Base-by-base conservation (phyloP, 1,140 invertebrate genomes). In the Caerostris extrusa region DNA sequence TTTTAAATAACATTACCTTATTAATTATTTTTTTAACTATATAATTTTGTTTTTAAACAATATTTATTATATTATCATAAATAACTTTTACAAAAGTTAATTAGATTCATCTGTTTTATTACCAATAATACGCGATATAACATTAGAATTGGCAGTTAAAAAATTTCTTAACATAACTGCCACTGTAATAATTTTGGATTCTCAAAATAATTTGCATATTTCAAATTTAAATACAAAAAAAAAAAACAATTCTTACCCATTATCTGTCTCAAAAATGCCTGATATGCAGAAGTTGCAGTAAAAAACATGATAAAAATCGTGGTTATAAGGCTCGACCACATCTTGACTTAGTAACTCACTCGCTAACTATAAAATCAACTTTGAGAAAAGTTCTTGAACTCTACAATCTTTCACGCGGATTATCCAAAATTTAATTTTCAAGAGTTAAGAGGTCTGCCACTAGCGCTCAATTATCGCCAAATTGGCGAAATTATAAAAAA, bases 211-310 rank as follows among this genome's bases (percentile, higher is more conserved):
- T 34, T 34, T 34, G 2, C 34, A 34, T 34, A 34, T 34, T 34
- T 34, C 34, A 34, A 34, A 34, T 34, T 34, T 34, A 34, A 34
- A 34, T 34, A 34, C 34, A 34, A 34, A 34, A 34, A 34, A 34
- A 34, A 34, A 34, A 34, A 34, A 57, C 4, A 83, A 1, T 57
- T 8, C 82, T 83, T 83, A 83, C 82, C 82, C 6, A 83, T 57
- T 19, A 83, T 83, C 17, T 83, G 82, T 56, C 82, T 57, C 55
- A 83, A 7, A 17, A 83, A 83, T 10, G 55, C 57, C 19, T 83
- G 82, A 8, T 83, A 83, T 0, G 55, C 82, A 19, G 19, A 53
- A 14, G 71, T 8, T 5, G 12, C 8, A 5, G 34, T 12, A 50
- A 77, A 5, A 2, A 53, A 77, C 5, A 77, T 7, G 5, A 77